These are phyloP conservation scores for Lydus trimaculatus DNA, from an alignment of 2,888 invertebrate genomes.

Conservation along the genomic window DNA sequence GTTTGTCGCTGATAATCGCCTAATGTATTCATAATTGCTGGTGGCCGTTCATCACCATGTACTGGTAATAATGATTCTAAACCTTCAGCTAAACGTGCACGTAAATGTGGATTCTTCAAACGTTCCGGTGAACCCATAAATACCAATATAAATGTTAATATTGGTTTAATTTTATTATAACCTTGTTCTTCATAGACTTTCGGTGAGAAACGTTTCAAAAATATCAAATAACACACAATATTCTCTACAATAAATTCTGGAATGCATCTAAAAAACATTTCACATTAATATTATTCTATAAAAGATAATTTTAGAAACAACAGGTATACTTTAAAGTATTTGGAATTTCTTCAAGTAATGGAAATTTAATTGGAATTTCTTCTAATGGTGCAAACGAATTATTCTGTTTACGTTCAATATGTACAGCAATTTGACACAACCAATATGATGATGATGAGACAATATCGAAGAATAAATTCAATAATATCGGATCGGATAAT, in stretches of 20 bases:
- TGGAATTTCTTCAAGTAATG: conserved; percentile 70
- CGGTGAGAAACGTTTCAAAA: conserved; percentile 72
- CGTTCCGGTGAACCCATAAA: conserved; percentile 83
- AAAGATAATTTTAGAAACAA: too few species aligned
- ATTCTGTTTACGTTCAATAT: conserved; percentile 55
- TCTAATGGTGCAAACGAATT: conserved; percentile 69
- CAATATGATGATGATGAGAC: conserved; percentile 84
- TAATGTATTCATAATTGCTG: conserved; percentile 55
- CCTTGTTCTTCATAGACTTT: conserved; percentile 72
- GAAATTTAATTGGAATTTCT: conserved; percentile 67
- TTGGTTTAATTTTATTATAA: conserved; percentile 69
- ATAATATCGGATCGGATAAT: conserved; percentile 76
- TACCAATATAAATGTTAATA: conserved; percentile 80
- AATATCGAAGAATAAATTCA: conserved; percentile 76
- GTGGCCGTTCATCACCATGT: conserved; percentile 65
- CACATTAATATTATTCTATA: too few species aligned
- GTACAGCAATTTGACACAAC: conserved; percentile 82
- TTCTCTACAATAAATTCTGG: conserved; percentile 93
- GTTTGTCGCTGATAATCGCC: conserved; percentile 72
- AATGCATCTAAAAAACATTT: conserved; percentile 70
- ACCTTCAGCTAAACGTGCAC: conserved; percentile 89
- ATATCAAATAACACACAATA: conserved; percentile 80
- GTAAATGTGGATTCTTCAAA: conserved; percentile 90
- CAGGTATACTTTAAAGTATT: conserved; percentile 71
- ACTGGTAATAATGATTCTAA: conserved; percentile 85